phyloP scores from a whole-genome alignment of 1,140 invertebrate species.

The Zaprionus inermis region DNA sequence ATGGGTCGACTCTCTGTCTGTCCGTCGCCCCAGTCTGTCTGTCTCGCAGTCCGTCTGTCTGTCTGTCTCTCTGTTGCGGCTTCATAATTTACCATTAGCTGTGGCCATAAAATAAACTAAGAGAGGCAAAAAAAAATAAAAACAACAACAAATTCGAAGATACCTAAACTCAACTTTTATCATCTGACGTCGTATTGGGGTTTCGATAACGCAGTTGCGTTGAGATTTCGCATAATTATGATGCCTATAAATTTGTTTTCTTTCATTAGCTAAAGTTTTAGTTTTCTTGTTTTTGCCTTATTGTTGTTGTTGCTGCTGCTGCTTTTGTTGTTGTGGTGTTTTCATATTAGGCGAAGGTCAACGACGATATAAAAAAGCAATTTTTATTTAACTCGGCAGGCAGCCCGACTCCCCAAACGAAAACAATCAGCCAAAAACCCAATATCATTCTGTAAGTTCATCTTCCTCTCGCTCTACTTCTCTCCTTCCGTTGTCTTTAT shows the following conservation, averaged over 20 bases:
- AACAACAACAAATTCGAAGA: constrained; percentile 36
- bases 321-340: constrained; percentile 48
- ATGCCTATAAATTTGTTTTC: constrained; percentile 82
- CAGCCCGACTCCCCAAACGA: constrained; percentile 18
- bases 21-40: constrained; percentile 15
- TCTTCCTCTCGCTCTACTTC: background rate
- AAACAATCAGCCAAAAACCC: constrained; percentile 15
- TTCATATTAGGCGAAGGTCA: constrained; percentile 79
- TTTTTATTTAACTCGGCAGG: constrained; percentile 68
- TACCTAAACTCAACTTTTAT: constrained; percentile 55
- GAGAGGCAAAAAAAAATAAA: constrained; percentile 29
- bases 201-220: constrained; percentile 71
- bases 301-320: constrained; percentile 55
- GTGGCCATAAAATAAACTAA: constrained; percentile 31
- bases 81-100: constrained; percentile 80
- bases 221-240: constrained; percentile 82
- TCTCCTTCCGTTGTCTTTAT: constrained; percentile 46
- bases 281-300: constrained; percentile 51
- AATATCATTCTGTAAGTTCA: constrained; percentile 38
- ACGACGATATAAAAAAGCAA: constrained; percentile 77
- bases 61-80: constrained; percentile 41
- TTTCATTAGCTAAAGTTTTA: constrained; percentile 76
- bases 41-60: constrained; percentile 20
- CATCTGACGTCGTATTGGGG: constrained; percentile 26
- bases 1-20: constrained; percentile 16